These are phyloP conservation scores for Hylomyscus alleni DNA, from an alignment of 2,797 vertebrate genomes.

Conservation along the genomic window DNA sequence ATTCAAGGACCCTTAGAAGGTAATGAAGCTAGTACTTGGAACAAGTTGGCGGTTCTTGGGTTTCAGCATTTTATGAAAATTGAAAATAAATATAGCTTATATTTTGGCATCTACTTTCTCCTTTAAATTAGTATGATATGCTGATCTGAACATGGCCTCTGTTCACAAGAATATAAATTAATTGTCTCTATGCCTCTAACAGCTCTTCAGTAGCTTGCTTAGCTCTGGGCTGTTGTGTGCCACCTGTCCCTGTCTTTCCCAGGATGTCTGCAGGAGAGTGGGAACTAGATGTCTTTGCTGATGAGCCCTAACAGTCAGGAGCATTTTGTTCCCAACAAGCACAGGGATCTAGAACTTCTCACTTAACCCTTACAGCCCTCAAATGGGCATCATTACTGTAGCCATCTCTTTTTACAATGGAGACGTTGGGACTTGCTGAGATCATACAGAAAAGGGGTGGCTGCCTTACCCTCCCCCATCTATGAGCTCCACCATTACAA, in stretches of 20 bases:
- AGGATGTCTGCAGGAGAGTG: slow-evolving; percentile 16
- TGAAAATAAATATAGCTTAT: slow-evolving; percentile 59
- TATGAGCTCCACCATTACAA: neutral
- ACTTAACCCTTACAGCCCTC: neutral
- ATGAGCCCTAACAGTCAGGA: slow-evolving; percentile 48
- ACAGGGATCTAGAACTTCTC: neutral
- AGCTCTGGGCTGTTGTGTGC: slow-evolving; percentile 34
- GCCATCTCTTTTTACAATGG: neutral
- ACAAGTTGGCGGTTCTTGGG: slow-evolving; percentile 35
- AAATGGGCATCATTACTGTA: neutral
- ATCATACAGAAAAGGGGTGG: neutral
- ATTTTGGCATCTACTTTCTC: slow-evolving; percentile 61
- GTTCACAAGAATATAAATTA: slow-evolving; percentile 60
- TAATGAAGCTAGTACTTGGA: slow-evolving; percentile 48
- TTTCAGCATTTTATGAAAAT: slow-evolving; percentile 60
- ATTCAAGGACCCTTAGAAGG: slow-evolving; percentile 61
- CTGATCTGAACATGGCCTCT: slow-evolving; percentile 63
- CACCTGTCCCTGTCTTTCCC: slow-evolving; percentile 69
- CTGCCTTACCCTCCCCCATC: neutral
- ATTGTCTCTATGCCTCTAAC: slow-evolving; percentile 28
- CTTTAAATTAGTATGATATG: slow-evolving; percentile 52
- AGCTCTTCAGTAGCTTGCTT: slow-evolving; percentile 68
- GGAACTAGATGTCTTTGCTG: slow-evolving; percentile 16
- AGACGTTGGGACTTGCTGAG: slow-evolving; percentile 42
- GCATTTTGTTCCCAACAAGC: neutral